Conservation (phyloP, 2,888 invertebrate genomes). For the Pterostichus niger region DNA sequence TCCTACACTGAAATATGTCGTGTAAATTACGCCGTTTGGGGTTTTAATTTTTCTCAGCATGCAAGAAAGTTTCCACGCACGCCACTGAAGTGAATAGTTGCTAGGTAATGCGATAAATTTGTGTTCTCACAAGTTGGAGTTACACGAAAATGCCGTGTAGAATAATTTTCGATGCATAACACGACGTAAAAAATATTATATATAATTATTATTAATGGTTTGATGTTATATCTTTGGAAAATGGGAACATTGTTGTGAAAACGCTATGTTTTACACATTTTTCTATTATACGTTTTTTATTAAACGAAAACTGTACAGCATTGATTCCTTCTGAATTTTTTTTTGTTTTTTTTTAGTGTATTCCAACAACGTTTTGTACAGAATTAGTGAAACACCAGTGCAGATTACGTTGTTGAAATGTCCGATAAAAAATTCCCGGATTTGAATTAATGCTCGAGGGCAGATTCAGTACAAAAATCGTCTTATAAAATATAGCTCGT, state of each 20-base stretch:
- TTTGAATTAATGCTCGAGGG: too few species aligned
- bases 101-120: conserved; percentile 4
- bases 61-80: conserved; percentile 55
- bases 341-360: too few species aligned
- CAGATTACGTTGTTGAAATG: too few species aligned
- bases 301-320: too few species aligned
- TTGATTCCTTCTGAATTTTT: too few species aligned
- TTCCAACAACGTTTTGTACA: too few species aligned
- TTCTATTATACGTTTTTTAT: too few species aligned
- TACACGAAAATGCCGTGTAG: conserved; percentile 44
- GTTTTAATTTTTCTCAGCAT: conserved; percentile 58
- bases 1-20: conserved; percentile 56
- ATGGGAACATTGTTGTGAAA: conserved; percentile 14
- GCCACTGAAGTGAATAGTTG: conserved; percentile 8
- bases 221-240: conserved; percentile 14
- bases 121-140: conserved; percentile 9
- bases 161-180: conserved; percentile 41
- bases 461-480: too few species aligned
- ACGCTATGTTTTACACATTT: conserved; percentile 1
- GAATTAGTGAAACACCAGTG: too few species aligned
- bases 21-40: conserved; percentile 62
- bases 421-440: too few species aligned
- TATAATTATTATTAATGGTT: conserved; percentile 48
- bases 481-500: too few species aligned
- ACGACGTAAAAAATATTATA: conserved; percentile 28